A percentile compares a stretch with the other conserved stretches of the same genome.
Evolutionary conservation across 1,140 invertebrate genomes (phyloP).

Genomic region (Leptestheria dahalacensis): DNA sequence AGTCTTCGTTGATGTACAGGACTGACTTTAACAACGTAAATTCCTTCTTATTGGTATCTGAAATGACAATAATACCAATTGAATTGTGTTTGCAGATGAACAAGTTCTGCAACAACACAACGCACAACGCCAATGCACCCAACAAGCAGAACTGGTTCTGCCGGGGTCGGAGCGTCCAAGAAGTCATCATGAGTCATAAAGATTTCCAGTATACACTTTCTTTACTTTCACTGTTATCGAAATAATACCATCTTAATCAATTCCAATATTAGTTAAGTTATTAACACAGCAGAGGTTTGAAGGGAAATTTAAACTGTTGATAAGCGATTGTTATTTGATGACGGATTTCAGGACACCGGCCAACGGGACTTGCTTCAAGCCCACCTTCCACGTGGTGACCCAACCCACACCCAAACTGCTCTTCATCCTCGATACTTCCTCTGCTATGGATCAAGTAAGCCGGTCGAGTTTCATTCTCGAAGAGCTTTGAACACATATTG

Average conservation of each 20-base stretch:
- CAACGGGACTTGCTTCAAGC: neutral
- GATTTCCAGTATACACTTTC: slow-evolving; percentile 32
- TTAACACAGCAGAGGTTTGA: too few species aligned
- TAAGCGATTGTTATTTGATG: too few species aligned
- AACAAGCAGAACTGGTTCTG: slow-evolving; percentile 53
- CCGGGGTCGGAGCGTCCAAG: slow-evolving; percentile 38
- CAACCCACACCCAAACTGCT: neutral
- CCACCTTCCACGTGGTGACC: neutral
- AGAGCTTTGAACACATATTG: too few species aligned
- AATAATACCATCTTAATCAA: neutral
- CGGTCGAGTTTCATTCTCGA: neutral
- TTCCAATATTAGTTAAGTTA: too few species aligned
- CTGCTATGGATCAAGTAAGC: neutral
- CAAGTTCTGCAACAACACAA: slow-evolving; percentile 42
- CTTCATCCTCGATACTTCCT: neutral
- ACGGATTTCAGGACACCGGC: too few species aligned
- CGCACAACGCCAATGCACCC: slow-evolving; percentile 42
- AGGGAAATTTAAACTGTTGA: too few species aligned
- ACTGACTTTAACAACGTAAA: neutral
- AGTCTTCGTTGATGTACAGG: neutral
- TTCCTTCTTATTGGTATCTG: too few species aligned
- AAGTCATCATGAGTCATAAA: slow-evolving; percentile 40
- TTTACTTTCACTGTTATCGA: neutral
- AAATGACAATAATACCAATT: too few species aligned
- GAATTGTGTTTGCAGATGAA: slow-evolving; percentile 27